Evolutionary conservation across 2,888 invertebrate species (phyloP), one percentile per base, ranked within the genome.

Genomic region (Dicycla oo): DNA sequence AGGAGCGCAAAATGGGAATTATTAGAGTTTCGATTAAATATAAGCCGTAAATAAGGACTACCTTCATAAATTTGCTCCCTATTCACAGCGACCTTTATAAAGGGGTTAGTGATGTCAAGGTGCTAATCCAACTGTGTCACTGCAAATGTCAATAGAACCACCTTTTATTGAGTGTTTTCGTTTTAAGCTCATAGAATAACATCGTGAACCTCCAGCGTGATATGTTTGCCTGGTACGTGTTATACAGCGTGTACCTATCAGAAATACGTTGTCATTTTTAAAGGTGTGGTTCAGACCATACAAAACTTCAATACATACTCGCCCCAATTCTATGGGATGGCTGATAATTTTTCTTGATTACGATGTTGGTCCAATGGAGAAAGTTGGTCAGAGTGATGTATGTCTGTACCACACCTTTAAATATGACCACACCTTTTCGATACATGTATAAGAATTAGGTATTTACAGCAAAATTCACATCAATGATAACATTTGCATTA

Each of bases 51-150:
- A 75, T 84, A 84, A 84, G 68, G 81, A 73, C 72, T 74, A 66
- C 64, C 61, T 73, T 62, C 60, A 74, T 72, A 82, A 84, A 78
- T 73, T 64, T 61, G 49, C 72, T 74, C 75, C 76, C 84, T 83
- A 85, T 81, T 77, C 82, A 76, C 69, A 65, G 61, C 68, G 85
- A 88, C 89, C 89, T 89, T 89, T 89, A 71, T 47, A 84, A 87
- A 88, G 86, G 88, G 88, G 89, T 89, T 86, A 79, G 78, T 81
- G 84, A 85, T 87, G 87, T 87, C 86, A 76, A 69, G 82, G 87
- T 80, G 75, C 75, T 81, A 81, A 86, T 81, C 82, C 84, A 85
- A 89, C 83, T 86, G 80, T 89, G 89, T 88, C 90, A 83, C 71
- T 80, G 57, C 57, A 86, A 88, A 88, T 88, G 88, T 84, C 88